phyloP scores from a whole-genome alignment of 2,888 invertebrate genomes.

The Coremacera marginata region DNA sequence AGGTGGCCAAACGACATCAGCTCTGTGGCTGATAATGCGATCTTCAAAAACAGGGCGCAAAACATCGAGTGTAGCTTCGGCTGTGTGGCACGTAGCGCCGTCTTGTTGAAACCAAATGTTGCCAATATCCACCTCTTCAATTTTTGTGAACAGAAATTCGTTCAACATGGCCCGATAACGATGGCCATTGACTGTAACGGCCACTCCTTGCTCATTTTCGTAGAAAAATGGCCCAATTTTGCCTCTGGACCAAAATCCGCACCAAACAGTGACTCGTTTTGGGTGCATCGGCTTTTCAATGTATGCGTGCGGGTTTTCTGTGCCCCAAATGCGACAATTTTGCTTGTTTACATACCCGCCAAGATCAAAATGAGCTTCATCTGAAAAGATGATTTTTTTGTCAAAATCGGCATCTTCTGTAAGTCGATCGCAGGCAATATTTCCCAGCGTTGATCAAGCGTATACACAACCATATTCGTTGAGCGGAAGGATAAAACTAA shows the following conservation, averaged over 20 bases:
- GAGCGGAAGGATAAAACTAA: too few relatives aligned
- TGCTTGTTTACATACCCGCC: too few relatives aligned
- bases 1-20: conserved; percentile 44
- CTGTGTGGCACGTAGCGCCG: conserved; percentile 42
- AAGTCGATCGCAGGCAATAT: too few relatives aligned
- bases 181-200: conserved; percentile 26
- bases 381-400: too few relatives aligned
- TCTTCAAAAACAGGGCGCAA: conserved; percentile 25
- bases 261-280: conserved; percentile 23
- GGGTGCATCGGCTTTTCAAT: conserved; percentile 40
- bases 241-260: conserved; percentile 15
- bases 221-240: neutral
- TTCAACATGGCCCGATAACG: neutral
- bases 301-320: conserved; percentile 7
- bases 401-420: too few relatives aligned
- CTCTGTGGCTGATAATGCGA: conserved; percentile 42
- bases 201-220: neutral
- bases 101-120: conserved; percentile 36
- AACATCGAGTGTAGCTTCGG: too few relatives aligned
- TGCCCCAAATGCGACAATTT: too few relatives aligned
- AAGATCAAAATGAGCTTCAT: too few relatives aligned
- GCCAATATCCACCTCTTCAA: too few relatives aligned
- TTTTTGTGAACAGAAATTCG: too few relatives aligned
- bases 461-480: too few relatives aligned
- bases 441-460: too few relatives aligned